Base-by-base conservation (phyloP, 2,797 vertebrate species). In the Sebastes hubbsi region DNA sequence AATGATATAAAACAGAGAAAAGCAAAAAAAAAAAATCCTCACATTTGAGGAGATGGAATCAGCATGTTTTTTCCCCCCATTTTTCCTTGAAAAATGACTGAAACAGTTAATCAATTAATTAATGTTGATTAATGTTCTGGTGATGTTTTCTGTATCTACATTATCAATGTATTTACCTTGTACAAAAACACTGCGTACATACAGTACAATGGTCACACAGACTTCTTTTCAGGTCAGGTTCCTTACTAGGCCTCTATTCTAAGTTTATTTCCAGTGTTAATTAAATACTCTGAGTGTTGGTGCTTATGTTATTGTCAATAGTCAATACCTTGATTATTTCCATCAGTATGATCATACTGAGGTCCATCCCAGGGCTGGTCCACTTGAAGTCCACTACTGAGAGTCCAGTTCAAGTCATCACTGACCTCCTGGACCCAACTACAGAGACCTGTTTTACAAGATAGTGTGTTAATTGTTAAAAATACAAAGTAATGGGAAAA, bases 321-420 rank as follows among this genome's bases (percentile, higher is more conserved):
- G 5, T 78, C 14, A 69, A 62, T 92, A 96, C 96, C 96, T 88
- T 95, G 52, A 34, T 89, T 60, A 82, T 94, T 95, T 67, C 72
- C 92, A 64, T 93, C 7, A 20, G 93, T 95, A 62, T 96, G 94
- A 87, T 96, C 96, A 77, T 94, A 95, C 52, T 86, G 81, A 55
- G 95, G 95, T 80, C 95, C 95, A 38, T 92, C 81, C 91, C 84
- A 94, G 20, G 90, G 88, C 12, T 22, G 18, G 7, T 88, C 79
- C 67, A 91, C 80, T 16, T 94, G 54, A 76, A 89, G 74, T 67
- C 95, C 95, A 25, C 8, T 83, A 71, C 80, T 91, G 42, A 84
- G 91, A 68, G 69, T 86, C 96, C 96, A 96, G 70, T 95, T 84
- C 8, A 88, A 59, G 59, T 88, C 90, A 81, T 90, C 77, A 9